Evolutionary conservation across 2,113 vertebrate species (phyloP), one percentile per base, ranked within the genome.

Genomic region (Dicaeum eximium): DNA sequence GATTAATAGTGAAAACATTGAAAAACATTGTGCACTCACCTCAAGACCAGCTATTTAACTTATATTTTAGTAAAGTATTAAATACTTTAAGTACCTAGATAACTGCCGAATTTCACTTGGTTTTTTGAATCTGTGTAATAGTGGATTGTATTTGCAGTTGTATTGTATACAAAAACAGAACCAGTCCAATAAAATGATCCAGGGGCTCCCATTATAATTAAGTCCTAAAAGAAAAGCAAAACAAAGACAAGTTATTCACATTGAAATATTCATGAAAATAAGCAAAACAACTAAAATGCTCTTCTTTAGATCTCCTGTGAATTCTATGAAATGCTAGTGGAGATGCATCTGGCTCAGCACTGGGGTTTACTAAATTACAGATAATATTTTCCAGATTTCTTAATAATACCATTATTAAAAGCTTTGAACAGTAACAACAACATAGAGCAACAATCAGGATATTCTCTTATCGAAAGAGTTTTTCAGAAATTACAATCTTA

Each of bases 121-220:
- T 97, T 97, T 7, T 98, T 78, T 40, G 75, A 95, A 74, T 99
- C 98, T 74, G 98, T 50, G 69, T 98, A 99, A 23, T 97, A 97
- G 1, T 98, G 98, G 82, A 98, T 97, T 37, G 75, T 96, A 74
- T 98, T 93, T 11, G 96, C 97, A 85, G 98, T 98, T 40, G 97
- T 98, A 80, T 99, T 99, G 77, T 98, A 99, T 8, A 99, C 98
- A 96, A 99, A 97, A 83, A 99, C 93, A 40, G 99, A 99, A 30
- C 99, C 99, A 11, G 98, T 99, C 99, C 99, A 99, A 77, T 99
- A 99, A 71, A 93, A 98, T 5, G 99, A 98, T 94, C 99, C 99
- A 9, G 99, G 99, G 23, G 99, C 99, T 88, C 99, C 99, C 98
- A 99, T 99, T 93, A 99, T 98, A 94, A 99, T 99, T 97, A 99